phyloP scores from a whole-genome alignment of 2,113 vertebrate species.

The Clarias gariepinus region DNA sequence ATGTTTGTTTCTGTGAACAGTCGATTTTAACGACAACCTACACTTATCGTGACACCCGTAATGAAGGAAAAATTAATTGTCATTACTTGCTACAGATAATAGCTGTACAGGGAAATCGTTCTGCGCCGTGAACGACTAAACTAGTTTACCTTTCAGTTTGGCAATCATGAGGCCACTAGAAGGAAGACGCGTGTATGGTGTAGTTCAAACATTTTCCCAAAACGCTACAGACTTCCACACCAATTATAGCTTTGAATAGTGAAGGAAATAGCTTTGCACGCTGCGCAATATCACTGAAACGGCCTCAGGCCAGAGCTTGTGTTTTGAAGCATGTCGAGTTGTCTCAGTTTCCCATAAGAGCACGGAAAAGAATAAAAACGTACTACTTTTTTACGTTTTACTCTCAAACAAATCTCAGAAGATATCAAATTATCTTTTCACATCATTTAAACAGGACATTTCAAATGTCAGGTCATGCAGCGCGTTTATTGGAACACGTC shows the following conservation, averaged over 20 bases:
- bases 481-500: background rate
- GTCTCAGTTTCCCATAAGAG: constrained; percentile 53
- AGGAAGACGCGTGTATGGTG: constrained; percentile 72
- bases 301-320: constrained; percentile 74
- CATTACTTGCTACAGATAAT: constrained; percentile 74
- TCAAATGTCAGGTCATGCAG: background rate
- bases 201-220: constrained; percentile 81
- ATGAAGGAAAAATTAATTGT: constrained; percentile 74
- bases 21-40: constrained; percentile 66
- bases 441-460: background rate
- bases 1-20: constrained; percentile 75
- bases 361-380: background rate
- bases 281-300: constrained; percentile 84
- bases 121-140: constrained; percentile 78
- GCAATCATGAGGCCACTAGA: constrained; percentile 80
- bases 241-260: constrained; percentile 84
- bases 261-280: constrained; percentile 86
- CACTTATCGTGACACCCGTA: constrained; percentile 74
- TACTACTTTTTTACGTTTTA: background rate
- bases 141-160: constrained; percentile 74
- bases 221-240: constrained; percentile 80
- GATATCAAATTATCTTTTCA: background rate
- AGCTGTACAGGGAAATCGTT: constrained; percentile 66
- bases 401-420: background rate
- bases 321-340: constrained; percentile 61